A percentile compares a stretch with the other conserved stretches of the same genome.
Evolutionary conservation across 2,888 invertebrate genomes (phyloP).

Genomic region (Aspidiotus destructor): DNA sequence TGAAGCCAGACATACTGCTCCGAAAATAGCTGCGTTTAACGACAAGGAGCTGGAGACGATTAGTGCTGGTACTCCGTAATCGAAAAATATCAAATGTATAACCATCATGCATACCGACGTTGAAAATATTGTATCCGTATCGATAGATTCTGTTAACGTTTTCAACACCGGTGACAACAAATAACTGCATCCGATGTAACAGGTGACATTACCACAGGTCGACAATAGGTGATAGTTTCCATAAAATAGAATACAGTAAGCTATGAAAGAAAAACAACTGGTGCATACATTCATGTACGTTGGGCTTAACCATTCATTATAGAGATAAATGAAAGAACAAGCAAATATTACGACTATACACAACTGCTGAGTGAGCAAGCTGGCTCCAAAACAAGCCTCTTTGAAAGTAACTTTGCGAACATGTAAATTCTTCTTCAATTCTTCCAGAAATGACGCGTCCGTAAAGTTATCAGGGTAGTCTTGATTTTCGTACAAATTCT

Average conservation of each 20-base stretch:
- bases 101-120: conserved; percentile 80
- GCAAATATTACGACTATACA: conserved; percentile 66
- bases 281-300: conserved; percentile 53
- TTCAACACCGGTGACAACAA: conserved; percentile 83
- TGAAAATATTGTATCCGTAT: conserved; percentile 94
- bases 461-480: conserved; percentile 88
- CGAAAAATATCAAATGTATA: conserved; percentile 80
- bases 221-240: conserved; percentile 42
- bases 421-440: conserved; percentile 72
- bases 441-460: conserved; percentile 72
- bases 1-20: conserved; percentile 89
- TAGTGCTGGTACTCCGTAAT: conserved; percentile 79
- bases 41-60: conserved; percentile 86
- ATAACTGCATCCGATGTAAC: conserved; percentile 78
- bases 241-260: conserved; percentile 50
- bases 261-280: conserved; percentile 48
- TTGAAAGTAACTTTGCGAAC: conserved; percentile 57
- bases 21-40: conserved; percentile 88
- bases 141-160: conserved; percentile 90
- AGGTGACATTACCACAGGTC: conserved; percentile 66
- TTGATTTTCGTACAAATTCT: conserved; percentile 79
- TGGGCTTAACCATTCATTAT: conserved; percentile 58
- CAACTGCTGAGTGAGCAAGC: conserved; percentile 68
- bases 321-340: conserved; percentile 60
- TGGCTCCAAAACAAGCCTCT: conserved; percentile 65